Conservation (phyloP, 2,888 invertebrate genomes). For the Chouioia cunea region DNA sequence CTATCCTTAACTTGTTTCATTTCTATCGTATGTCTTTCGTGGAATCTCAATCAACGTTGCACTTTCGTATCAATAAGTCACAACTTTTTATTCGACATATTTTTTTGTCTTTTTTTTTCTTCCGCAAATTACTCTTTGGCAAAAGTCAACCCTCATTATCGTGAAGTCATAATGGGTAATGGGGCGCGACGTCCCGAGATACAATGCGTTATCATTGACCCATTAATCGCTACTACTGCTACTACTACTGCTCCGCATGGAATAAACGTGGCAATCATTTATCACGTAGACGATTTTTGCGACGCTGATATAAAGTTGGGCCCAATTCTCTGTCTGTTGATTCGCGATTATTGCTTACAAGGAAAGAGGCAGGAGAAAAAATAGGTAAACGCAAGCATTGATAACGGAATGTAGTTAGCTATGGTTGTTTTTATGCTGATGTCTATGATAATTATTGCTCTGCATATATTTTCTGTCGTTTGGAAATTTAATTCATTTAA, state of each 20-base stretch:
- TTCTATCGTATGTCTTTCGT: background rate
- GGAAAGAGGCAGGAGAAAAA: background rate
- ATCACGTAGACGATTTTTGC: slow-evolving; percentile 36
- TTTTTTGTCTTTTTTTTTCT: no score
- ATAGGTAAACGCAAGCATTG: background rate
- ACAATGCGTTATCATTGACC: slow-evolving; percentile 49
- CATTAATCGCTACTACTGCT: slow-evolving; percentile 42
- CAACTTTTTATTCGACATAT: slow-evolving; percentile 21
- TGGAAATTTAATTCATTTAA: no score
- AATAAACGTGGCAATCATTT: slow-evolving; percentile 35
- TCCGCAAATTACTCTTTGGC: no score
- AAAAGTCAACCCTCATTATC: no score
- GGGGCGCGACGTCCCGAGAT: slow-evolving; percentile 45
- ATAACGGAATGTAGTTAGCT: background rate
- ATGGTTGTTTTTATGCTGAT: background rate
- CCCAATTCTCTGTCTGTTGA: background rate
- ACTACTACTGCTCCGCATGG: background rate
- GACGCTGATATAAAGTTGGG: background rate
- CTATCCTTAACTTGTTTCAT: background rate
- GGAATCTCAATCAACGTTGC: background rate
- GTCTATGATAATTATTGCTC: no score
- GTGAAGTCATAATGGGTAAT: slow-evolving; percentile 33
- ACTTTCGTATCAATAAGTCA: slow-evolving; percentile 18
- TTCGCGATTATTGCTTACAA: background rate
- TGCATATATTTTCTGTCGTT: no score